Base-by-base conservation (phyloP, 2,888 invertebrate species). In the Acleris emargana region DNA sequence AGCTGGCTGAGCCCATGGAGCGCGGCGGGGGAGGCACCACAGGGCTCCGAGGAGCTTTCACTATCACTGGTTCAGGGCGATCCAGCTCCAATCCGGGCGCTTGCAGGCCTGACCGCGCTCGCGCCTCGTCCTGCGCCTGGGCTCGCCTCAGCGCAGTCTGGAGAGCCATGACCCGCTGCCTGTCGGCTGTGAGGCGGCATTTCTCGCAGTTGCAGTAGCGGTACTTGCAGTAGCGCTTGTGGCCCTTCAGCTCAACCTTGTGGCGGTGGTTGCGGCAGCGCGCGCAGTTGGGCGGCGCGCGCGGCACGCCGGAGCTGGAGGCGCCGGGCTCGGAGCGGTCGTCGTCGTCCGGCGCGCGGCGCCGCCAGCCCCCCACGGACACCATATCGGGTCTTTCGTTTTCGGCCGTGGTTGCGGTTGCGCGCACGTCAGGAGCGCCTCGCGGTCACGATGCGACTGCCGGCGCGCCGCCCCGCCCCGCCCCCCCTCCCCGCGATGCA, bases 261-360 rank as follows among this genome's bases (percentile, higher is more conserved):
- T 97, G 93, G n/a, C 96, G 95, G 88, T 98, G 98, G 93, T 98
- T 98, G 68, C 97, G 94, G 87, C 98, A 98, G 32, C 98, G 95
- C 52, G 97, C 97, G 87, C 98, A 98, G 89, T 97, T 98, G 18
- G 98, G 98, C 7, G 97, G 97, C 69, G 97, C 97, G 67, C 97
- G 94, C 17, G 96, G 95, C 54, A 94, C 93, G 64, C 92, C 87
- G 62, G 95, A 94, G 84, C 94, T 89, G 78, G 89, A 89, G 68
- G 91, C 88, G 71, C 92, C 91, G 7, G 89, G 89, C 51, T 91
- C 91, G 67, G 89, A 91, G 72, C 90, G 89, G 67, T 91, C 89
- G 72, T 91, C 90, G 82, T 90, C 89, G 78, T 90, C 91, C 82
- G 88, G 82, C 74, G 88, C 84, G 76, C 89, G 89, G 76, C 89